Conservation (phyloP, 1,140 invertebrate species). For the Gryllus bimaculatus region DNA sequence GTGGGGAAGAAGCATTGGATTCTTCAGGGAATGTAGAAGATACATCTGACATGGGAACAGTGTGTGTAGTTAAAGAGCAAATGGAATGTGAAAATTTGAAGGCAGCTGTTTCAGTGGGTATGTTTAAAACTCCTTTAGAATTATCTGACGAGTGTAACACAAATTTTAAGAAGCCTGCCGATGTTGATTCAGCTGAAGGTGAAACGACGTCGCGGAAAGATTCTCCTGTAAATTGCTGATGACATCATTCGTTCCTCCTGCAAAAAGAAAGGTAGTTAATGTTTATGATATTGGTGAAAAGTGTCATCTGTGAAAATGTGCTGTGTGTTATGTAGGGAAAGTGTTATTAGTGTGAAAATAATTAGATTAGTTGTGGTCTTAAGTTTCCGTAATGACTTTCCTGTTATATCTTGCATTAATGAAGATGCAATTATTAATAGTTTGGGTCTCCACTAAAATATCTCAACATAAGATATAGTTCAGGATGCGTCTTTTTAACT, state of each 20-base stretch:
- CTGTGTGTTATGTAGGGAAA: no score
- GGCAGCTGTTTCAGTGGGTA: not conserved
- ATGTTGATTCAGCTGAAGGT: not conserved
- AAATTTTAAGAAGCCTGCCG: not conserved
- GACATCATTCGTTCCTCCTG: not conserved
- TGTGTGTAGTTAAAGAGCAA: not conserved
- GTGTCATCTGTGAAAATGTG: no score
- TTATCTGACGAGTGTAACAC: not conserved
- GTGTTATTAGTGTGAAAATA: no score
- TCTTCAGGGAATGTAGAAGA: not conserved
- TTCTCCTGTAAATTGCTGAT: constrained; percentile 19
- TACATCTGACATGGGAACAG: not conserved
- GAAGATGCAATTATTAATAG: no score
- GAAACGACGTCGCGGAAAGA: not conserved
- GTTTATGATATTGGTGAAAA: not conserved
- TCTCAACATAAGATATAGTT: no score
- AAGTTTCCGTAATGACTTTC: no score
- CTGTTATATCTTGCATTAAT: no score
- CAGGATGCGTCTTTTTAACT: no score
- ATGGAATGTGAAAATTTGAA: not conserved
- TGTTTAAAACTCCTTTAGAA: not conserved
- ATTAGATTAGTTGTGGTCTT: no score
- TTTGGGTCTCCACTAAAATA: no score
- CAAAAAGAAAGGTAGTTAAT: not conserved
- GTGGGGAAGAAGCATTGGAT: not conserved